phyloP scores from a whole-genome alignment of 2,888 invertebrate genomes.

The Hypena proboscidalis region DNA sequence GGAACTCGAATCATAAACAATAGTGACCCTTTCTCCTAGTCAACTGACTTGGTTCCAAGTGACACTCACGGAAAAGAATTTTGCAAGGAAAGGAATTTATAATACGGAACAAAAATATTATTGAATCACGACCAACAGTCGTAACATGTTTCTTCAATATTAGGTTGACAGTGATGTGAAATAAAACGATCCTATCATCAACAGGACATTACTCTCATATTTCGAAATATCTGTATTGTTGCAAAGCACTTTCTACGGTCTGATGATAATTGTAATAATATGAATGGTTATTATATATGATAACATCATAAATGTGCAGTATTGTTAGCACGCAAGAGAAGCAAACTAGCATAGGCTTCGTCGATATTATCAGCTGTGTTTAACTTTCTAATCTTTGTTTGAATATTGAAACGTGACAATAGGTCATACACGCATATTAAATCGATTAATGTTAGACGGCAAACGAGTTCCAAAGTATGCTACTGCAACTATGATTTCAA shows the following conservation, averaged over 20 bases:
- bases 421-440: constrained; percentile 41
- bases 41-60: constrained; percentile 28
- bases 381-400: constrained; percentile 75
- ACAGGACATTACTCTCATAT: no score
- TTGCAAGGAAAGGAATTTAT: constrained; percentile 1
- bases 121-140: no score
- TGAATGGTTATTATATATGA: constrained; percentile 57
- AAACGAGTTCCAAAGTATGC: constrained; percentile 46
- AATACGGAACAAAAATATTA: no score
- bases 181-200: constrained; percentile 15
- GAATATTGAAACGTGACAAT: constrained; percentile 60
- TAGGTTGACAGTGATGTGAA: no score
- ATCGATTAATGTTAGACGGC: constrained; percentile 44
- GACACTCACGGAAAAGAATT: constrained; percentile 10
- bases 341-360: constrained; percentile 33
- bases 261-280: constrained; percentile 59
- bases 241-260: constrained; percentile 58
- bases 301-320: constrained; percentile 58
- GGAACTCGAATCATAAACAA: constrained; percentile 48
- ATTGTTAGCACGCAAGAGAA: constrained; percentile 54
- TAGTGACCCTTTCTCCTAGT: constrained; percentile 49
- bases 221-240: constrained; percentile 30
- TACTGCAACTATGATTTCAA: constrained; percentile 52
- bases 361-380: constrained; percentile 53
- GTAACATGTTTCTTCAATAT: no score